Conservation (phyloP, 2,797 vertebrate genomes). For the Eurystomus glaucurus region DNA sequence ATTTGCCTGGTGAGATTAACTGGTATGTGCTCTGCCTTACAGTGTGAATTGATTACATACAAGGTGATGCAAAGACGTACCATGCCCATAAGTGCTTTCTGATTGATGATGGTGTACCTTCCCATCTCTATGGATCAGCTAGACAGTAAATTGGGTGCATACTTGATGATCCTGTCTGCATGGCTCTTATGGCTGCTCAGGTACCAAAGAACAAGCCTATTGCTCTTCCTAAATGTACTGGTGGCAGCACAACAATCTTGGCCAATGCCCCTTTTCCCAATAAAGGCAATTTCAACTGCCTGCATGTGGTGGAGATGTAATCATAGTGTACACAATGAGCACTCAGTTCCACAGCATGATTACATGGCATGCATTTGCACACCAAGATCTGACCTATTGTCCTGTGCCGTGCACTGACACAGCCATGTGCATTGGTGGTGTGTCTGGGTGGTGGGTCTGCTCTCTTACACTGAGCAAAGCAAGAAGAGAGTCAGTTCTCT, state of each 20-base stretch:
- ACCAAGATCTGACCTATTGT: background rate
- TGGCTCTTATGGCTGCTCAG: background rate
- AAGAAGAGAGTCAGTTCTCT: background rate
- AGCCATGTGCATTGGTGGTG: rapidly evolving
- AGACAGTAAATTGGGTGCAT: background rate
- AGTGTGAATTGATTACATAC: background rate
- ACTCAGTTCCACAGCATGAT: background rate
- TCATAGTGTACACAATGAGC: background rate
- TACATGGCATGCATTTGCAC: background rate
- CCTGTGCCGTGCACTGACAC: rapidly evolving
- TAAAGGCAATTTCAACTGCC: background rate
- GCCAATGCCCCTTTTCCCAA: background rate
- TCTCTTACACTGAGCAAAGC: background rate
- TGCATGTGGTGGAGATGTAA: background rate
- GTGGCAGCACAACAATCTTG: background rate
- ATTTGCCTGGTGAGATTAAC: background rate
- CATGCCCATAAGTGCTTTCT: background rate
- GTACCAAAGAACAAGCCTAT: background rate
- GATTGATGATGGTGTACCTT: background rate
- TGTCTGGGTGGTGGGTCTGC: background rate
- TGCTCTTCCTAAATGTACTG: background rate
- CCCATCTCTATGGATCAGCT: background rate
- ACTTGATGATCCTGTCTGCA: background rate
- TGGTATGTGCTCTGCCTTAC: background rate
- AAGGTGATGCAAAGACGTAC: background rate